Percentiles rank a stretch among this genome's conserved stretches.
phyloP scores from a whole-genome alignment of 1,140 invertebrate species.

The Ostrea denselamellosa region DNA sequence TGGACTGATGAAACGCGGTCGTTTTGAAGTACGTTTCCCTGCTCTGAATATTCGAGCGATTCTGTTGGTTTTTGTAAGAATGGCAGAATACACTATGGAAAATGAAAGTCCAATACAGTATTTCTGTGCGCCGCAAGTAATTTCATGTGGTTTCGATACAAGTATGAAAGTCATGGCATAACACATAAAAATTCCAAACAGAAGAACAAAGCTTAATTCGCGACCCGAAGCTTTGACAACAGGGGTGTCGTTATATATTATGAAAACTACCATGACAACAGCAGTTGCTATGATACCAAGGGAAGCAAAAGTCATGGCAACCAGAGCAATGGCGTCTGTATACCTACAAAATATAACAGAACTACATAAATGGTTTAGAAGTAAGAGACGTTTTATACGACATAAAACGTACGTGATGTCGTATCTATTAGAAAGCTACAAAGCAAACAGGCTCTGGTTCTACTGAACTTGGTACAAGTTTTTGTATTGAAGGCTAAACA shows the following conservation, averaged over 20 bases:
- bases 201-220: constrained; percentile 77
- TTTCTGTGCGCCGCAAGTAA: constrained; percentile 83
- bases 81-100: constrained; percentile 86
- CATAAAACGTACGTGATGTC: too few relatives aligned
- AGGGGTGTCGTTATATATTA: constrained; percentile 74
- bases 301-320: constrained; percentile 84
- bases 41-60: constrained; percentile 87
- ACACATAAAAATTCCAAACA: constrained; percentile 77
- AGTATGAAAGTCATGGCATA: constrained; percentile 77
- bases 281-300: constrained; percentile 76
- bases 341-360: constrained; percentile 83
- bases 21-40: constrained; percentile 89
- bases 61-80: constrained; percentile 88
- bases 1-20: constrained; percentile 95
- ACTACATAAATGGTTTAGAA: neutral
- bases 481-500: too few relatives aligned
- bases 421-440: too few relatives aligned
- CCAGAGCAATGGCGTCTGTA: constrained; percentile 86
- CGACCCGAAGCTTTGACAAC: constrained; percentile 78
- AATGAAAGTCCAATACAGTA: constrained; percentile 86
- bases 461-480: too few relatives aligned
- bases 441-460: too few relatives aligned
- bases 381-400: too few relatives aligned
- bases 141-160: constrained; percentile 80
- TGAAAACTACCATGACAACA: constrained; percentile 68